These are phyloP conservation scores for Callimorpha dominula DNA, from an alignment of 2,888 invertebrate species.

Conservation along the genomic window DNA sequence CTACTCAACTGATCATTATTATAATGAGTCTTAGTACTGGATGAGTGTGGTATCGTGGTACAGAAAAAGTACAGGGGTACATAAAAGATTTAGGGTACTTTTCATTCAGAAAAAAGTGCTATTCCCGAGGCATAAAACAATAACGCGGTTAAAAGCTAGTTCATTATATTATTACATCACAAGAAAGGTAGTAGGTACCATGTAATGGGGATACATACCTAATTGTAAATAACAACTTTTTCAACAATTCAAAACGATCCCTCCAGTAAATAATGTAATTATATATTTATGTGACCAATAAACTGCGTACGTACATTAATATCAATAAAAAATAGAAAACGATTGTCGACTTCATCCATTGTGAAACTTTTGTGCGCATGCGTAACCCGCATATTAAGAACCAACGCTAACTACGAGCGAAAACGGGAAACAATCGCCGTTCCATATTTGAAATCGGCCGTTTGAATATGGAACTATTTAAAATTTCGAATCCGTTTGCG, in stretches of 20 bases:
- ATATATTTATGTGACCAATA: conserved; percentile 40
- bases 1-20: no score
- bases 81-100: no score
- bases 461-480: conserved; percentile 86
- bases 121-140: no score
- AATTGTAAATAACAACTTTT: not conserved
- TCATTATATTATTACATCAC: no score
- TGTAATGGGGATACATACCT: no score
- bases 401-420: conserved; percentile 78
- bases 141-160: no score
- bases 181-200: no score
- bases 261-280: conserved; percentile 28
- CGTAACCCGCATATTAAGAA: conserved; percentile 85
- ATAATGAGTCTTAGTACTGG: not conserved
- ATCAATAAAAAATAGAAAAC: conserved; percentile 69
- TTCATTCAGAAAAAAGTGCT: no score
- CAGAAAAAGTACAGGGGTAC: no score
- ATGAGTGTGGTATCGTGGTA: no score
- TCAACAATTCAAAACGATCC: conserved; percentile 1
- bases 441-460: conserved; percentile 83
- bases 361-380: conserved; percentile 81
- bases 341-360: conserved; percentile 75
- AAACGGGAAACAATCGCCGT: conserved; percentile 85
- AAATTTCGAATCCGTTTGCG: conserved; percentile 86
- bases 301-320: conserved; percentile 41